Evolutionary conservation across 2,797 vertebrate species (phyloP), one percentile per base, ranked within the genome.

Genomic region (Typhlichthys eigenmanni): DNA sequence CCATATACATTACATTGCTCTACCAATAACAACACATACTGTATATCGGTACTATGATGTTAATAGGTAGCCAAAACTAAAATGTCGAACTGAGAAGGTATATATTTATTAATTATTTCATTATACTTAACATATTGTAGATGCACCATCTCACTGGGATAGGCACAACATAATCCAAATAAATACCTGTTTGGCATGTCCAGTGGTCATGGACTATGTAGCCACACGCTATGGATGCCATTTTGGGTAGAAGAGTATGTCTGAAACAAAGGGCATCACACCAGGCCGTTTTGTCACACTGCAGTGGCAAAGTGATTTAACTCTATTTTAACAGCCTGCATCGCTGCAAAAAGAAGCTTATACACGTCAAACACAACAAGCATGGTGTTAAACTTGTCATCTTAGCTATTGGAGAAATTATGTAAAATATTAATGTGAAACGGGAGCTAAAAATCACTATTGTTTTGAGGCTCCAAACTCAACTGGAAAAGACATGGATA

Each of bases 291-390:
- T 29, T 47, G 19, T 60, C 5, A 49, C 59, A 50, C 13, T 38
- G 19, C 8, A 6, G 17, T 46, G 19, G 16, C 49, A 62, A 61
- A 68, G 47, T n/a, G 47, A 32, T 64, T 49, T 49, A 62, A 14
- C 56, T 32, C 43, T 14, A 19, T 60, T 62, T 16, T 3, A 24
- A n/a, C 58, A 60, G 49, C 51, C 4, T 14, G 46, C 53, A 49
- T 24, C 52, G 54, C 7, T 1, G 17, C 29, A 68, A 62, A 68
- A 74, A 60, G 51, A 69, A 51, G 50, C 66, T 54, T 54, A 53
- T 62, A 29, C 24, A 29, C 46, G 53, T 2, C 3, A 13, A 56
- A 66, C 24, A 64, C 53, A 10, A 14, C 59, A 45, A 75, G 62
- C 58, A 43, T 9, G 38, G 38, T 43, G 38, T 43, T 43, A 7